Evolutionary conservation across 2,888 invertebrate species (phyloP), one percentile per base, ranked within the genome.

Genomic region (Idaea straminata): DNA sequence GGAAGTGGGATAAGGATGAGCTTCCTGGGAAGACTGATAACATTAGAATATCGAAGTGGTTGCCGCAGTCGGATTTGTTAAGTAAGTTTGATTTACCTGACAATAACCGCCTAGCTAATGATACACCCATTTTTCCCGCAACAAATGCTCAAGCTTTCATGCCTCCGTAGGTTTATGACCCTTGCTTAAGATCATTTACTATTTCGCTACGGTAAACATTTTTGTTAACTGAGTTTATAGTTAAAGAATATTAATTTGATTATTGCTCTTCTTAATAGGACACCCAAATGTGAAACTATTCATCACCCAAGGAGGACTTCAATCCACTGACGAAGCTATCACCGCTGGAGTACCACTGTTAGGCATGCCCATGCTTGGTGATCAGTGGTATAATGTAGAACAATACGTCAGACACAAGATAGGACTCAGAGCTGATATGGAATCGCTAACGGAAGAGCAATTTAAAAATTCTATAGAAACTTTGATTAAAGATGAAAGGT

Each of bases 271-370:
- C 10, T 47, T 76, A 79, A 5, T 72, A 86, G 86, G 72, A 59
- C 93, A 93, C 77, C 85, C 87, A 13, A 93, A 93, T 62, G 68
- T 93, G 0, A 93, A 93, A 69, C 67, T 91, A 0, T 93, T 93
- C 60, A 83, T 93, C 59, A 91, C 89, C 0, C 93, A 93, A 85
- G 89, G 87, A 62, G 93, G 93, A 1, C 68, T 92, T 2, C 92
- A 92, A 69, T 93, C 93, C 0, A 84, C 89, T 1, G 91, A 92
- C 62, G 93, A 93, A 75, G 83, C 92, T 0, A 86, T 93, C 15
- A 74, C 78, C 7, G 86, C 87, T 13, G 85, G 85, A 57, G 86
- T 91, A 0, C 92, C 92, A 0, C 70, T 93, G 0, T 69, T 93
- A 0, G 89, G 85, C 5, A 73, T 93, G 13, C 91, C 92, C 0